Base-by-base conservation (phyloP, 1,140 invertebrate genomes). In the Tetraneura akinire region DNA sequence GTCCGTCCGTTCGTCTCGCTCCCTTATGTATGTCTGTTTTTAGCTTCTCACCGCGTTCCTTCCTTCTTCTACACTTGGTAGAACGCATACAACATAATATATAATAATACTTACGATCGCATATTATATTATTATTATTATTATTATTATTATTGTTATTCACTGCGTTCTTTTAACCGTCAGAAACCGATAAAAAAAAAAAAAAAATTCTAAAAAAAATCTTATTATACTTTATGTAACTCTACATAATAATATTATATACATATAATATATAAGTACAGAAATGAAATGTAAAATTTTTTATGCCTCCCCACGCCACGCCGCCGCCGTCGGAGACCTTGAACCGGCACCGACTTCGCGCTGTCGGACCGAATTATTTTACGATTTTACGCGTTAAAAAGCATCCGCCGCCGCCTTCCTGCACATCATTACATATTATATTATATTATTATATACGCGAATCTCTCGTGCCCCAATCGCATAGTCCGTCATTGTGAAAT, bases 381-480 rank as follows among this genome's bases (percentile, higher is more conserved):
- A 62, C 74, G 74, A 78, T 78, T 62, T 78, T 78, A 78, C 55
- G 74, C 55, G 37, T 42, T 37, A 74, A 76, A 29, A 74, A 74
- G 26, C 32, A 11, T 23, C 70, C 49, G 26, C 45, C 21, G 13
- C 42, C 21, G 6, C 57, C 13, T 23, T 16, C 57, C 57, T 10
- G 21, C 55, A 57, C 21, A 8, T 37, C 3, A 37, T 4, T 37
- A 37, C 8, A 37, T 37, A 37, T 37, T n/a, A n/a, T n/a, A n/a
- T n/a, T n/a, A n/a, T n/a, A n/a, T n/a, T n/a, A 14, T 23, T 14
- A 10, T 14, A 32, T n/a, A 64, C 70, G 5, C 16, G 16, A 51
- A 23, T 71, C 45, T 29, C 13, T 29, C 21, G 11, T 26, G 49
- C 70, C 70, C 49, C 70, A 18, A 16, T 62, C 29, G 11, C n/a